These are phyloP conservation scores for Horisme vitalbata DNA, from an alignment of 2,888 invertebrate species.

Conservation along the genomic window DNA sequence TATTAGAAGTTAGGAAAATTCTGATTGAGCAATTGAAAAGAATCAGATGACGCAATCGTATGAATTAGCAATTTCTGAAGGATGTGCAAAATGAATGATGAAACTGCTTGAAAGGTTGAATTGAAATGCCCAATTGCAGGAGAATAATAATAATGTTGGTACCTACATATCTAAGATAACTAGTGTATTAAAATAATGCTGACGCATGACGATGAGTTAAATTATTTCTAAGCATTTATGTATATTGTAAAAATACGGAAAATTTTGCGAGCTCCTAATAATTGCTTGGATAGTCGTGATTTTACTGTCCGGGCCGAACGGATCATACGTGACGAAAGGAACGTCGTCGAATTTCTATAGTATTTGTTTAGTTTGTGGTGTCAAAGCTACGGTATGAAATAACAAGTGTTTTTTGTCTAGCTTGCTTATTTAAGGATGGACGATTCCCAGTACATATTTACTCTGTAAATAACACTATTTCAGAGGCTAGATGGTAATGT, in stretches of 20 bases:
- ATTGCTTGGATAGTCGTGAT: conserved; percentile 2
- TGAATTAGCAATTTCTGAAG: not conserved
- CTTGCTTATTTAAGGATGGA: conserved; percentile 4
- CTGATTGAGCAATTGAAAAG: too few species aligned
- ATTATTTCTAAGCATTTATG: conserved; percentile 13
- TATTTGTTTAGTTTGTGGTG: conserved; percentile 41
- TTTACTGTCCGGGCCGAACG: conserved; percentile 6
- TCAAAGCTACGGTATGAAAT: conserved; percentile 30
- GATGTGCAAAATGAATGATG: not conserved
- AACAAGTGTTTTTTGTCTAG: conserved; percentile 21
- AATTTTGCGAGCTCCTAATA: conserved; percentile 16
- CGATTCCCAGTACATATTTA: not conserved
- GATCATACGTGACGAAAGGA: conserved; percentile 52
- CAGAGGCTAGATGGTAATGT: not conserved
- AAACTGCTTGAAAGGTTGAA: conserved; percentile 14
- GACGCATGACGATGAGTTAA: conserved; percentile 7
- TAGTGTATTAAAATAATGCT: not conserved
- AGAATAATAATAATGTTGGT: too few species aligned
- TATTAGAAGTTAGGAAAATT: too few species aligned
- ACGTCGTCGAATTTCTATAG: conserved; percentile 40
- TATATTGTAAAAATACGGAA: not conserved
- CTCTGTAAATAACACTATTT: not conserved
- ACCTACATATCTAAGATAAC: not conserved
- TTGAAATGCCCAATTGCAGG: too few species aligned
- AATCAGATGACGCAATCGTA: too few species aligned